A percentile compares a stretch with the other conserved stretches of the same genome.
Conservation (phyloP, 2,888 invertebrate genomes). For the Baronia brevicornis region DNA sequence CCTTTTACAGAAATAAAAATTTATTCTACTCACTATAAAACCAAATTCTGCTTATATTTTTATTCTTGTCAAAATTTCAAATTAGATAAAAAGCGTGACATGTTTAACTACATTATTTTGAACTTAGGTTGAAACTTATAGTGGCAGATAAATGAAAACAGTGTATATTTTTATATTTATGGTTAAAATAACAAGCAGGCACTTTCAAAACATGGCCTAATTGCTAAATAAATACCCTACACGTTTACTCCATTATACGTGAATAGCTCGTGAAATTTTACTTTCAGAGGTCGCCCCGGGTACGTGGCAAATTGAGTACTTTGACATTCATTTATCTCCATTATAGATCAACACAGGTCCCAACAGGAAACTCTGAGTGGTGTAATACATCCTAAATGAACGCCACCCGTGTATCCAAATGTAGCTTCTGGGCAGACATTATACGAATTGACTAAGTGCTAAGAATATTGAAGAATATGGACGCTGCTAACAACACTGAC, state of each 20-base stretch:
- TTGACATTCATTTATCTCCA: constrained; percentile 72
- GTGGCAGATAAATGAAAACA: neutral
- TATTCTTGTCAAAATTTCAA: too few relatives aligned
- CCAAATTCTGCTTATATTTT: too few relatives aligned
- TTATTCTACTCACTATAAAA: too few relatives aligned
- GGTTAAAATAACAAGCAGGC: constrained; percentile 25
- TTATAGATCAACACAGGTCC: constrained; percentile 50
- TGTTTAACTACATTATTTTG: too few relatives aligned
- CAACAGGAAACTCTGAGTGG: constrained; percentile 8
- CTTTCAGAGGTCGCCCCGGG: constrained; percentile 39
- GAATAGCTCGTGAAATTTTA: constrained; percentile 57
- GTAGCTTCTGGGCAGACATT: neutral
- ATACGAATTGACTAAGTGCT: constrained; percentile 3
- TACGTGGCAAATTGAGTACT: constrained; percentile 53
- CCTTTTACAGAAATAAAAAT: too few relatives aligned
- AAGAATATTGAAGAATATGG: too few relatives aligned
- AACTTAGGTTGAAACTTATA: too few relatives aligned
- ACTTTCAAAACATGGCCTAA: constrained; percentile 50
- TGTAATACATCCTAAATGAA: constrained; percentile 8
- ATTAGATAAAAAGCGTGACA: too few relatives aligned
- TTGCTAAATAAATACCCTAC: constrained; percentile 64
- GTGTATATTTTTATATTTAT: constrained; percentile 23
- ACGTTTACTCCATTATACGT: constrained; percentile 65
- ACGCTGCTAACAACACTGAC: too few relatives aligned
- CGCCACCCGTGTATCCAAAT: constrained; percentile 1